Base-by-base conservation (phyloP, 2,797 vertebrate species). In the Sebastes elongatus region DNA sequence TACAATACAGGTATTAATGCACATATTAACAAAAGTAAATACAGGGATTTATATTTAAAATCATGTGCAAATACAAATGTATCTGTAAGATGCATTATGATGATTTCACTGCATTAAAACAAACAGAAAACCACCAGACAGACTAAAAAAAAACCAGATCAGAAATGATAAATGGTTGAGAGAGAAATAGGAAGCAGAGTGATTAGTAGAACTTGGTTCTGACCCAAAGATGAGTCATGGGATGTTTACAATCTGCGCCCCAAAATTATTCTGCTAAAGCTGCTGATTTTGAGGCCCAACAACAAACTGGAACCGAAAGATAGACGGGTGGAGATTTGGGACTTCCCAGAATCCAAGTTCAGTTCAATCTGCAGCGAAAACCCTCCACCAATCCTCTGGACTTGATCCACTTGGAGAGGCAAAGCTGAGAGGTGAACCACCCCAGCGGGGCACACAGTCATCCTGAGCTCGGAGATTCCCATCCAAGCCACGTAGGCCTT, bases 341-440 rank as follows among this genome's bases (percentile, higher is more conserved):
- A 35, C 68, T 76, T 64, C 64, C 61, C 65, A n/a, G 76, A 83
- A 83, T 79, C 80, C 74, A 75, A 72, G 67, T 83, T 73, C 84
- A 46, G 55, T 23, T 90, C 79, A 78, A 78, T 84, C 78, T 74
- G 69, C 56, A 5, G 69, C 2, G 49, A 74, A 77, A 86, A 84
- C 64, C 71, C 79, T 72, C 76, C 78, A 79, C 85, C 86, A 83
- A 87, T 88, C 86, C 80, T 66, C 63, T 83, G 88, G 86, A 88
- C 86, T 82, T 79, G 86, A 87, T 93, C 84, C 81, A 80, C 72
- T 62, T 53, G 56, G 80, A 82, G 76, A 80, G 56, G 61, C 28
- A 67, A 63, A 18, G 68, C 76, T 71, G n/a, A 71, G 76, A 78
- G 76, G 79, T 83, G 77, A 85, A 80, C 46, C 82, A 67, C 14